These are phyloP conservation scores for Portunus trituberculatus DNA, from an alignment of 1,140 invertebrate genomes.

Conservation along the genomic window DNA sequence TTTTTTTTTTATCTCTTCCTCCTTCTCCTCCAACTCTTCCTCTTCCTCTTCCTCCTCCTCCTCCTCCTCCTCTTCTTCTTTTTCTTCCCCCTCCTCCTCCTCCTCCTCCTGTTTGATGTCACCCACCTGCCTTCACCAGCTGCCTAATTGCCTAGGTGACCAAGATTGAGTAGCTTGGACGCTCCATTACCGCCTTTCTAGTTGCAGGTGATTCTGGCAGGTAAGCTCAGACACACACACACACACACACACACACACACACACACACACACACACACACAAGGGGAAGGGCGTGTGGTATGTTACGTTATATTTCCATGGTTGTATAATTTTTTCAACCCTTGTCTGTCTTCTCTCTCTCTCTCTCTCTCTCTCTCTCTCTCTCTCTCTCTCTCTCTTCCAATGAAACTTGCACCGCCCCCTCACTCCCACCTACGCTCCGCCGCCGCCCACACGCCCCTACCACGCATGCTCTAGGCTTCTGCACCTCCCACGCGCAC, in stretches of 20 bases:
- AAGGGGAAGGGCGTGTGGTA: neutral
- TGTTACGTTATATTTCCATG: no score
- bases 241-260: slow-evolving; percentile 38
- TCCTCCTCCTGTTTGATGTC: neutral
- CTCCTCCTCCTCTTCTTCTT: neutral
- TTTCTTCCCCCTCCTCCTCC: neutral
- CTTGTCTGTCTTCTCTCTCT: no score
- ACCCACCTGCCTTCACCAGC: neutral
- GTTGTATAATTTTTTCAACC: no score
- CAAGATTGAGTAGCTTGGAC: neutral
- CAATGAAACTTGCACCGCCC: neutral
- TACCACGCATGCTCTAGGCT: neutral
- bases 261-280: slow-evolving; percentile 28
- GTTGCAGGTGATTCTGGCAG: neutral
- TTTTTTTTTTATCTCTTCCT: neutral
- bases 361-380: slow-evolving; percentile 40
- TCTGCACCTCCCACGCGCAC: neutral
- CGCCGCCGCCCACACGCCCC: neutral
- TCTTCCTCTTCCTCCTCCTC: neutral
- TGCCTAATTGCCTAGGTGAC: neutral
- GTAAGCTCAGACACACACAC: neutral
- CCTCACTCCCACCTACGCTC: neutral
- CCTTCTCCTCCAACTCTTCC: neutral
- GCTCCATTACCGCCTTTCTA: neutral
- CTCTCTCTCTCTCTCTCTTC: slow-evolving; percentile 43